Percentiles rank a stretch among this genome's conserved stretches.
These are phyloP conservation scores for Palythoa grandiflora DNA, from an alignment of 92 coral and sea anemone species.

Conservation along the genomic window DNA sequence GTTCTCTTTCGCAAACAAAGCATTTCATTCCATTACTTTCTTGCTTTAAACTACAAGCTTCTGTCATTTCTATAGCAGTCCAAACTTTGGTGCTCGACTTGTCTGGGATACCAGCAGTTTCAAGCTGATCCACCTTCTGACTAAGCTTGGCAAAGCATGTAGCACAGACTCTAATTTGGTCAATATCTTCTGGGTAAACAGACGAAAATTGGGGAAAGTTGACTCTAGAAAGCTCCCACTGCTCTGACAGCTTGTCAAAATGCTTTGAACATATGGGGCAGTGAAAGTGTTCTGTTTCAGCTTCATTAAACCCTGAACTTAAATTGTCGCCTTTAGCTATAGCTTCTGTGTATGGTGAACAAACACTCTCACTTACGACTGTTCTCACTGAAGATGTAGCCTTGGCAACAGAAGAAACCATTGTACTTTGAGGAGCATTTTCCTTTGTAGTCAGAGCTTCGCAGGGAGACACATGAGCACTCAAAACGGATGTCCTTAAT, in stretches of 20 bases:
- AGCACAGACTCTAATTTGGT: slow-evolving; percentile 71
- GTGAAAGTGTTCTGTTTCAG: slow-evolving; percentile 18
- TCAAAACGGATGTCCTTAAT: neutral
- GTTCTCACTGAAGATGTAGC: neutral
- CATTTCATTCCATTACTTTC: slow-evolving; percentile 41
- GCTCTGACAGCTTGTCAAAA: slow-evolving; percentile 56
- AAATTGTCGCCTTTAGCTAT: neutral
- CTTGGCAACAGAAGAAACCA: neutral
- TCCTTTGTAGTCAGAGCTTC: neutral
- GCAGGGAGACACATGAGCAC: neutral
- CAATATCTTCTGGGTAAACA: slow-evolving; percentile 67
- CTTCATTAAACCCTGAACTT: neutral
- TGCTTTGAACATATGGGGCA: slow-evolving; percentile 76
- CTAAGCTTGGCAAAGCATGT: slow-evolving; percentile 76
- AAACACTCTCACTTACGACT: neutral
- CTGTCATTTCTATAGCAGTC: slow-evolving; percentile 63
- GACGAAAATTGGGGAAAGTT: slow-evolving; percentile 73
- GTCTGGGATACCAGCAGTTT: slow-evolving; percentile 75
- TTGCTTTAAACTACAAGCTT: slow-evolving; percentile 20
- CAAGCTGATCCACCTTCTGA: slow-evolving; percentile 79
- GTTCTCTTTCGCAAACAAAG: slow-evolving; percentile 77
- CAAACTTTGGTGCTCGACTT: slow-evolving; percentile 75
- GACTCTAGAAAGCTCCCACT: slow-evolving; percentile 73
- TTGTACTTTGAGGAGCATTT: too few relatives aligned
- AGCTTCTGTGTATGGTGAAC: too few relatives aligned